Base-by-base conservation (phyloP, 2,113 vertebrate species). In the Corvus hawaiiensis region DNA sequence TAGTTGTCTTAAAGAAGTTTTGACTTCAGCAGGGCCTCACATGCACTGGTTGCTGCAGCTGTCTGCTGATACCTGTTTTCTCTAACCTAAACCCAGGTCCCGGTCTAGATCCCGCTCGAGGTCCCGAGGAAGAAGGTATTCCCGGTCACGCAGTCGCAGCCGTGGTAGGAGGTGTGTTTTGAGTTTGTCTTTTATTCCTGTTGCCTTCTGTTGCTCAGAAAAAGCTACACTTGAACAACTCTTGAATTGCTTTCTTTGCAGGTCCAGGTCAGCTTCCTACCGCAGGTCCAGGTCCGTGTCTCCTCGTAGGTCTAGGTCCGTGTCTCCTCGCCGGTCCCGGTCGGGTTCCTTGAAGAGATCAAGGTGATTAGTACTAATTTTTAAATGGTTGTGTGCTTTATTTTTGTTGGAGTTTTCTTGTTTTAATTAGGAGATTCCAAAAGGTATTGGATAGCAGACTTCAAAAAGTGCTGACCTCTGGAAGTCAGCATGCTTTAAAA, bases 321-420 rank as follows among this genome's bases (percentile, higher is more conserved):
- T 97, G 77, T 98, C 98, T 76, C 98, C 98, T 23, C 98, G 98
- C 86, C 97, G 98, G 56, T 98, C 98, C 90, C 97, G 98, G 69
- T 99, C 98, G 9, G 97, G 83, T 61, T 98, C 98, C 78, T 97
- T 98, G 95, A 98, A 98, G 97, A 98, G 98, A 96, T 99, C 99
- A 23, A 98, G 98, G 98, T 99, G 96, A 97, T 96, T 44, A 48
- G 2, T 23, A 20, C 13, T 41, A 10, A 24, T 59, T 39, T 68
- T 56, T 49, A 9, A 9, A 15, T 17, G 10, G 5, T 18, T n/a
- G 1, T 21, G 0, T n/a, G 10, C 5, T 52, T 56, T 80, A 9
- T 1, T 68, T 17, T 30, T 72, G 4, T 28, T 61, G 2, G 0
- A 12, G 4, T 28, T 90, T 39, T 37, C 48, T 49, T 3, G 0